phyloP scores from a whole-genome alignment of 2,797 vertebrate genomes.

The Crenichthys baileyi region DNA sequence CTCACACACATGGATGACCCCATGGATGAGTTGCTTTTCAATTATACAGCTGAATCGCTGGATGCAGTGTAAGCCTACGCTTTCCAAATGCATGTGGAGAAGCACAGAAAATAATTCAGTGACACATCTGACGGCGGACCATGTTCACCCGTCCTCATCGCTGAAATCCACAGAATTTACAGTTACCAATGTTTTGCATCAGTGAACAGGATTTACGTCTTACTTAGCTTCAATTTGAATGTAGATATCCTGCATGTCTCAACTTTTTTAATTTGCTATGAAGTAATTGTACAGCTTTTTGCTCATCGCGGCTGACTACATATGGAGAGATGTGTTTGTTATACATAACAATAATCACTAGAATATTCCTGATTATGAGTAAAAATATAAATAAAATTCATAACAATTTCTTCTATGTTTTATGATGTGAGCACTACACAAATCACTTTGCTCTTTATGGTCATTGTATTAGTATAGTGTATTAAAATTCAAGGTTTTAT shows the following conservation, averaged over 20 bases:
- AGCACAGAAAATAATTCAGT: conserved; percentile 32
- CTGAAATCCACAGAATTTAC: conserved; percentile 31
- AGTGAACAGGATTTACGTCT: conserved; percentile 8
- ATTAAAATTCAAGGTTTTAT: neutral
- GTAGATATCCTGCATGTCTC: neutral
- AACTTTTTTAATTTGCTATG: neutral
- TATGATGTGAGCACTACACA: neutral
- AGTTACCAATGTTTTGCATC: conserved; percentile 15
- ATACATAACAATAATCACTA: neutral
- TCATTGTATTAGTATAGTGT: neutral
- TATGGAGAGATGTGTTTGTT: neutral
- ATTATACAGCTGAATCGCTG: conserved; percentile 42
- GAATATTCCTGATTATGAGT: neutral
- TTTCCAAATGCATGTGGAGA: conserved; percentile 16
- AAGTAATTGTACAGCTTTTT: neutral
- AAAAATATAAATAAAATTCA: neutral
- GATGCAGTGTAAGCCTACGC: conserved; percentile 15
- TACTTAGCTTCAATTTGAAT: conserved; percentile 1
- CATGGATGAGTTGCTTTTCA: conserved; percentile 66
- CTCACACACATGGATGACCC: conserved; percentile 63
- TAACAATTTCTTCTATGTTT: neutral
- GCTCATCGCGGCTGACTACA: neutral
- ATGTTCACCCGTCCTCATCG: conserved; percentile 24
- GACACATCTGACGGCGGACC: conserved; percentile 11
- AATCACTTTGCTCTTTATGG: neutral